Evolutionary conservation across 2,113 vertebrate genomes (phyloP), one percentile per base, ranked within the genome.

Genomic region (Ctenodactylus gundi): DNA sequence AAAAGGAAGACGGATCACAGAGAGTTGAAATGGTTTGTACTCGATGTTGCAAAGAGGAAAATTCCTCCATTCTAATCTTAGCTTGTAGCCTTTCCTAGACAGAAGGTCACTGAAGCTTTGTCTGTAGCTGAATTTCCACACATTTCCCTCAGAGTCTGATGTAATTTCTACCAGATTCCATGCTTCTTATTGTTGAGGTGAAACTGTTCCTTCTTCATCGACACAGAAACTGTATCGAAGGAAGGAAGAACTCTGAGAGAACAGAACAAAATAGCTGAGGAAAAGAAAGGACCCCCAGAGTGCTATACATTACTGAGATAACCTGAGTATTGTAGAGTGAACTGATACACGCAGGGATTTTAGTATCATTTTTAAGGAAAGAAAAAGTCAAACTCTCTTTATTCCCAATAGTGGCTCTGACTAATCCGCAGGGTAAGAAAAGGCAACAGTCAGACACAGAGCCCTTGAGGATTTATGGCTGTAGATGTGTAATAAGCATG

Each of bases 291-390:
- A 34, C 44, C 64, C 78, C 67, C n/a, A 0, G 58, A 36, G 53
- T 17, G 76, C 25, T 55, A 23, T n/a, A 13, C 41, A 91, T 58
- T 64, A 27, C 82, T 34, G 10, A 14, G 44, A 41, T 64, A 72
- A 67, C 34, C 55, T 41, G 85, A 29, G 14, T n/a, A 57, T 73
- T 4, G 8, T 64, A 29, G 0, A 1, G 41, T 21, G 8, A 64
- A 73, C 21, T 23, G 75, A 90, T 15, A 49, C 8, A 91, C 58
- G 41, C 15, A 82, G n/a, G 12, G 18, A 78, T 89, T 91, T 83
- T 67, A 81, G 68, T 72, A 91, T 77, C 85, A 72, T 53, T 95
- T 75, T 91, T 91, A 86, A 91, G 80, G 88, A 72, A 76, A 89
- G 36, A 49, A 62, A 87, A 88, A 44, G 68, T 67, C 11, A 2